phyloP scores from a whole-genome alignment of 2,888 invertebrate genomes.

The Norana najaformis region DNA sequence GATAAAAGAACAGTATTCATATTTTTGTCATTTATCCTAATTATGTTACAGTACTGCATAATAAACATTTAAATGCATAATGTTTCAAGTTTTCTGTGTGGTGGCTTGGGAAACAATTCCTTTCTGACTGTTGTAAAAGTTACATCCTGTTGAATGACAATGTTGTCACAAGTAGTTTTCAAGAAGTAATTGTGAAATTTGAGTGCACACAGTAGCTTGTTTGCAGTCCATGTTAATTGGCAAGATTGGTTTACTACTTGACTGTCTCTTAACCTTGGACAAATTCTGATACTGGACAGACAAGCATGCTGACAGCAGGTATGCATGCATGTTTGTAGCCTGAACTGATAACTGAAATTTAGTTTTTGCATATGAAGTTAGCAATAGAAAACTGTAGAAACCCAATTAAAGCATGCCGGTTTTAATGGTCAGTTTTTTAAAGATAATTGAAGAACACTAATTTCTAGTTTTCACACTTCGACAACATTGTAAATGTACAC shows the following conservation, averaged over 20 bases:
- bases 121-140: too few relatives aligned
- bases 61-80: not conserved
- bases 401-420: too few relatives aligned
- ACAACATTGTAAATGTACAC: too few relatives aligned
- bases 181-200: not conserved
- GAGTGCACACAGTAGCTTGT: not conserved
- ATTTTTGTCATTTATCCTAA: not conserved
- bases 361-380: too few relatives aligned
- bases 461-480: too few relatives aligned
- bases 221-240: not conserved
- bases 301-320: too few relatives aligned
- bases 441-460: too few relatives aligned
- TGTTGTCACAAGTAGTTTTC: not conserved
- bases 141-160: not conserved
- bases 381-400: too few relatives aligned
- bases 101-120: too few relatives aligned
- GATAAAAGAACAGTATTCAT: not conserved
- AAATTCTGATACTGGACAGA: not conserved
- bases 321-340: too few relatives aligned
- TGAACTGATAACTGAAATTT: too few relatives aligned
- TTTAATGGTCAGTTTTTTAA: too few relatives aligned
- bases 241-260: not conserved
- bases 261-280: not conserved
- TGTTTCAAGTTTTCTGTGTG: not conserved
- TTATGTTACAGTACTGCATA: not conserved